phyloP scores from a whole-genome alignment of 2,113 vertebrate species.

The Bettongia penicillata region DNA sequence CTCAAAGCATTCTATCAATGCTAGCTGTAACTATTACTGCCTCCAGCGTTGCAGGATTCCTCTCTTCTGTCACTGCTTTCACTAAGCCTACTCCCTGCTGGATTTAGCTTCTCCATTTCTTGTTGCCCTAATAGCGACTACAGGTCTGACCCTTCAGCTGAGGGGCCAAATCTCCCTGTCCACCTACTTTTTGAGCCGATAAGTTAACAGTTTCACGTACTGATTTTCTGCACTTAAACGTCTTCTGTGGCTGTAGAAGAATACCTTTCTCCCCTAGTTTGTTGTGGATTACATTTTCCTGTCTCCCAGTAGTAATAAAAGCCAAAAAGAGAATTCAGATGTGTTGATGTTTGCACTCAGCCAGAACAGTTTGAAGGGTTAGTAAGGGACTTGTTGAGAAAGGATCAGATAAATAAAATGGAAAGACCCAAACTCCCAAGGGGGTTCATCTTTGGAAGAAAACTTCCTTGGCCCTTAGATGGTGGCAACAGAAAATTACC shows the following conservation, averaged over 20 bases:
- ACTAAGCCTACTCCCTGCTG: not conserved
- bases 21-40: not conserved
- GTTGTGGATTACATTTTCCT: not conserved
- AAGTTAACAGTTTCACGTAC: not conserved
- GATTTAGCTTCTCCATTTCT: not conserved
- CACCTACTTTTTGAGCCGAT: not conserved
- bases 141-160: not conserved
- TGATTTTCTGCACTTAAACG: slow-evolving; percentile 11
- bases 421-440: not conserved
- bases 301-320: not conserved
- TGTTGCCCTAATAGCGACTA: not conserved
- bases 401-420: not conserved
- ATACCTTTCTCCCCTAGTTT: not conserved
- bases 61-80: not conserved
- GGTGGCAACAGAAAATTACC: not conserved
- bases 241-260: not conserved
- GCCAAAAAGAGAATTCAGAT: not conserved
- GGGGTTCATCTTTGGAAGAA: not conserved
- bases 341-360: not conserved
- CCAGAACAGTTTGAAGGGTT: slow-evolving; percentile 30
- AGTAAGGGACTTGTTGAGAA: not conserved
- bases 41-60: not conserved
- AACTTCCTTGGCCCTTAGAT: not conserved
- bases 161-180: not conserved
- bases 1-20: not conserved